Evolutionary conservation across 2,888 invertebrate species (phyloP).

Genomic region (Epinotia bilunana): DNA sequence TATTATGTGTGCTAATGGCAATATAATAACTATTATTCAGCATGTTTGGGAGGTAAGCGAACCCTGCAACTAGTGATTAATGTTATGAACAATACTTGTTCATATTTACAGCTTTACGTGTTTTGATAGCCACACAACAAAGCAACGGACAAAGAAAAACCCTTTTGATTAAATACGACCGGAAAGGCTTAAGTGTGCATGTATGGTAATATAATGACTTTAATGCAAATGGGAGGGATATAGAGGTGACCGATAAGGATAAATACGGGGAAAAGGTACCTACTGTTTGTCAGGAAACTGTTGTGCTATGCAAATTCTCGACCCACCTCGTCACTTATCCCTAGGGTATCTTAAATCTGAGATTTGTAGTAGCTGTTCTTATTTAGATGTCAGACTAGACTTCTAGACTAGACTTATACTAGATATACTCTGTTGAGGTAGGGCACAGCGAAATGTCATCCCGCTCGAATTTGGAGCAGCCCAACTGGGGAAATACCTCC

Average conservation of each 20-base stretch:
- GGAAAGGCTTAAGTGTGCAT: conserved; percentile 15
- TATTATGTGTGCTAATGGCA: conserved; percentile 33
- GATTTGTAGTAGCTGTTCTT: too few relatives aligned
- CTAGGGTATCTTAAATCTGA: too few relatives aligned
- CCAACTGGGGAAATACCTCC: too few relatives aligned
- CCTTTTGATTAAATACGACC: conserved; percentile 5
- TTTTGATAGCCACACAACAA: conserved; percentile 23
- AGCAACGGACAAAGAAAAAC: conserved; percentile 22
- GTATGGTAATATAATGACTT: conserved; percentile 24
- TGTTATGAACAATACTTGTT: conserved; percentile 32
- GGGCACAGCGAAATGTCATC: too few relatives aligned
- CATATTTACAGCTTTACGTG: conserved; percentile 17
- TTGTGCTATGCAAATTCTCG: too few relatives aligned
- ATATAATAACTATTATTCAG: conserved; percentile 43
- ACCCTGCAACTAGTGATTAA: conserved; percentile 42
- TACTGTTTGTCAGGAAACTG: conserved; percentile 3
- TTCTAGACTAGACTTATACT: too few relatives aligned
- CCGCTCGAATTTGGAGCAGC: too few relatives aligned
- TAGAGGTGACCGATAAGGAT: background rate
- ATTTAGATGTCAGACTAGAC: too few relatives aligned
- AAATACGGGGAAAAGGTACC: background rate
- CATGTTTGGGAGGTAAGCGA: conserved; percentile 31
- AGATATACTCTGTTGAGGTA: too few relatives aligned
- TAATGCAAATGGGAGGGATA: background rate
- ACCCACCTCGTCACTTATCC: background rate